A percentile compares a stretch with the other conserved stretches of the same genome.
These are phyloP conservation scores for Pipa parva DNA, from an alignment of 2,113 vertebrate species.

Conservation along the genomic window DNA sequence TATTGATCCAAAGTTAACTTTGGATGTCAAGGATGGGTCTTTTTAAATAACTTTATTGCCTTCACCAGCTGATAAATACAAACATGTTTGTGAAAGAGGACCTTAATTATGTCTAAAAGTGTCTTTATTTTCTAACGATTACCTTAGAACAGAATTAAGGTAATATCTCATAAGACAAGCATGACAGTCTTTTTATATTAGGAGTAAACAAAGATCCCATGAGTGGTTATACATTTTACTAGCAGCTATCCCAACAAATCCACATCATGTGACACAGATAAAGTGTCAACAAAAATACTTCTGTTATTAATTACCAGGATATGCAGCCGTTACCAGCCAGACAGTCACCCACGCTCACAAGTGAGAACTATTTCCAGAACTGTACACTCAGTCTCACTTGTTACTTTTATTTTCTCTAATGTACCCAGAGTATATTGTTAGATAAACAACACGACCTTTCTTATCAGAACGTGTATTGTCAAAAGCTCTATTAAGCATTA, in stretches of 20 bases:
- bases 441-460: too few species aligned
- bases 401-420: too few species aligned
- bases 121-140: too few species aligned
- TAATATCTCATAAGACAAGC: neutral
- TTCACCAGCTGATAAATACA: too few species aligned
- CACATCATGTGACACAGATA: neutral
- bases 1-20: too few species aligned
- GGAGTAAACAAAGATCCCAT: neutral
- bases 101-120: too few species aligned
- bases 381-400: neutral
- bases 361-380: neutral
- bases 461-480: too few species aligned
- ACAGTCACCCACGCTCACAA: neutral
- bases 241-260: neutral
- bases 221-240: neutral
- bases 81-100: too few species aligned
- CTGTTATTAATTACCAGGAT: neutral
- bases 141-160: neutral
- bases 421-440: too few species aligned
- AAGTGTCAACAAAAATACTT: neutral
- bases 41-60: too few species aligned
- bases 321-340: neutral
- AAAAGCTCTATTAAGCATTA: too few species aligned
- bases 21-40: too few species aligned
- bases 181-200: neutral